These are phyloP conservation scores for Vombatus ursinus DNA, from an alignment of 2,113 vertebrate genomes.

Conservation along the genomic window DNA sequence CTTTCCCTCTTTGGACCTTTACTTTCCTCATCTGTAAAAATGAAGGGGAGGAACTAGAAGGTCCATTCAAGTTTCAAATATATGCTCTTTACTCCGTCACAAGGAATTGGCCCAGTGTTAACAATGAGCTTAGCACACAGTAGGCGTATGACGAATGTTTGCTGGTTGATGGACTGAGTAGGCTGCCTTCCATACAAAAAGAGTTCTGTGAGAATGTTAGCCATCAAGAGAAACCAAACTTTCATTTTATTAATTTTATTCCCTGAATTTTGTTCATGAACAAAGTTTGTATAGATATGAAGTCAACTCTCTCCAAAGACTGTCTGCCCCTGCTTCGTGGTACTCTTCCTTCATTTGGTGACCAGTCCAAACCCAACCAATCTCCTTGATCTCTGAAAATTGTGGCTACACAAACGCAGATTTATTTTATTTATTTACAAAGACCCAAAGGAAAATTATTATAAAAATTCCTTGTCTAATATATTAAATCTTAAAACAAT, in stretches of 20 bases:
- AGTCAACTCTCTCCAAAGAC: neutral
- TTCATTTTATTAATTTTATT: neutral
- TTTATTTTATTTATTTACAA: constrained; percentile 34
- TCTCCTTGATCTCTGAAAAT: neutral
- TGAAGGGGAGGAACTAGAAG: neutral
- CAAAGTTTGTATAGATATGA: neutral
- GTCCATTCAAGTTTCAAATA: neutral
- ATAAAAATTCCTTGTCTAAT: neutral
- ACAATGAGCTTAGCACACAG: neutral
- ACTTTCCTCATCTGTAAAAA: neutral
- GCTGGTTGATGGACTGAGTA: neutral
- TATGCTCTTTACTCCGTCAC: neutral
- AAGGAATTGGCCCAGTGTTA: neutral
- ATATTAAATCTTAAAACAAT: neutral
- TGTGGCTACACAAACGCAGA: constrained; percentile 10
- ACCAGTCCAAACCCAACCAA: neutral
- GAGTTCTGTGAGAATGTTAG: neutral
- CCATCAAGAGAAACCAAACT: neutral
- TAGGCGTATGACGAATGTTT: neutral
- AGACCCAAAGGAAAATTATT: constrained; percentile 41
- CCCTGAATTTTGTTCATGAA: neutral
- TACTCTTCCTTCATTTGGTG: neutral
- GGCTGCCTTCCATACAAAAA: neutral
- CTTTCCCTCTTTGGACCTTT: neutral
- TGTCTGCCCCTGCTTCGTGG: neutral